These are phyloP conservation scores for Trematomus bernacchii DNA, from an alignment of 2,797 vertebrate species.

Conservation along the genomic window DNA sequence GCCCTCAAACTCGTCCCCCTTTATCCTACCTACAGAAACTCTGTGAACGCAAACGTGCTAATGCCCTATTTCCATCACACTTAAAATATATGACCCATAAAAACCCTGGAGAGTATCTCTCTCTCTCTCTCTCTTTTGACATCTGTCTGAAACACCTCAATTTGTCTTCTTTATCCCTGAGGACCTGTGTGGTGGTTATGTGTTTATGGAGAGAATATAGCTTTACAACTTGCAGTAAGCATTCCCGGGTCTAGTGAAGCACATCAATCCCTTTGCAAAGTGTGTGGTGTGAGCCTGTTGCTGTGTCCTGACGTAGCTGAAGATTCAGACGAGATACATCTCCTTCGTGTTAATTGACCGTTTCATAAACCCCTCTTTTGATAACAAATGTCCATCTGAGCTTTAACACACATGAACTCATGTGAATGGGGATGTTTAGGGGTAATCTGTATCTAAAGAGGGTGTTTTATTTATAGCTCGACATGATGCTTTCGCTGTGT, in stretches of 20 bases:
- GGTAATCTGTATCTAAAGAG: neutral
- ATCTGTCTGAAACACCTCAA: slow-evolving; percentile 62
- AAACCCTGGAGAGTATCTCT: slow-evolving; percentile 43
- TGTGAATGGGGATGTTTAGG: neutral
- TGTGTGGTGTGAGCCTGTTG: slow-evolving; percentile 8
- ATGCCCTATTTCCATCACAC: slow-evolving; percentile 56
- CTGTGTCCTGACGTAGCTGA: slow-evolving; percentile 6
- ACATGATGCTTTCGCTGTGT: neutral
- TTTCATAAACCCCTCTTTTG: neutral
- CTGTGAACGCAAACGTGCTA: slow-evolving; percentile 24
- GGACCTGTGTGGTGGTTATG: slow-evolving; percentile 47
- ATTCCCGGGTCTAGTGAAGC: slow-evolving; percentile 44
- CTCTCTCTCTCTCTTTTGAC: slow-evolving; percentile 48
- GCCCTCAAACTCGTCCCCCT: slow-evolving; percentile 26
- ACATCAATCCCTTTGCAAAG: slow-evolving; percentile 52
- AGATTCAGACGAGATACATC: slow-evolving; percentile 32
- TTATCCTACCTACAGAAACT: slow-evolving; percentile 26
- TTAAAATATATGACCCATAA: slow-evolving; percentile 72
- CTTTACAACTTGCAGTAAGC: slow-evolving; percentile 59
- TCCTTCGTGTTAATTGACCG: neutral
- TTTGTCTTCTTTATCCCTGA: slow-evolving; percentile 65
- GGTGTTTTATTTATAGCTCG: neutral
- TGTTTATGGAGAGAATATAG: slow-evolving; percentile 55
- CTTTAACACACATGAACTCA: neutral
- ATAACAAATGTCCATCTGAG: neutral